Base-by-base conservation (phyloP, 2,113 vertebrate species). In the Ranitomeya variabilis region DNA sequence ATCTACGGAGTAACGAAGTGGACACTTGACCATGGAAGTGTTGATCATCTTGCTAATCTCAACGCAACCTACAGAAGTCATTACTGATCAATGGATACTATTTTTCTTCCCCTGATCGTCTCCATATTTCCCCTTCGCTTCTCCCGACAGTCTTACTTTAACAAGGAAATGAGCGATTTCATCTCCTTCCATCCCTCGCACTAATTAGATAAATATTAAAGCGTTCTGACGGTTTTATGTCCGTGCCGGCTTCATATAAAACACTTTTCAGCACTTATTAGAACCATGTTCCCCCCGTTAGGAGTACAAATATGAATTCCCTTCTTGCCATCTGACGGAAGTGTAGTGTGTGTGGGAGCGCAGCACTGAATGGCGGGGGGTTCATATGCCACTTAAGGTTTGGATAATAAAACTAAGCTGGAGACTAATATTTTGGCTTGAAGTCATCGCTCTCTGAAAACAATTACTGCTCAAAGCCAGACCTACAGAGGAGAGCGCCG, bases 351-450 rank as follows among this genome's bases (percentile, higher is more conserved):
- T 83, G 81, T 45, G 62, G 87, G 81, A 89, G 87, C 31, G 80
- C 13, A 23, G 80, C 37, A 73, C 26, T 10, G 79, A 64, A 74
- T 51, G 54, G 87, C 55, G 80, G 87, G 87, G 37, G 81, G 37
- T 67, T 76, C 81, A 79, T 67, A 67, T n/a, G 69, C 71, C 74
- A 66, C 87, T 83, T 76, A 59, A 67, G 60, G 69, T 76, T 66
- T 73, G 69, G 81, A 67, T 89, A 89, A 89, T 89, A 89, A 67
- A 84, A 89, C 83, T 54, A 89, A 89, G 59, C 87, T 84, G 87
- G 71, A 67, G 45, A 55, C 80, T 78, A 66, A 89, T 78, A 89
- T 89, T 84, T 78, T 89, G 87, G 87, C 87, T 89, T 14, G 54
- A 7, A 77, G 67, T 83, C 59, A 15, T 77, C 26, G 26, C 69